A percentile compares a stretch with the other conserved stretches of the same genome.
phyloP scores from a whole-genome alignment of 2,888 invertebrate genomes.

The Rhingia rostrata region DNA sequence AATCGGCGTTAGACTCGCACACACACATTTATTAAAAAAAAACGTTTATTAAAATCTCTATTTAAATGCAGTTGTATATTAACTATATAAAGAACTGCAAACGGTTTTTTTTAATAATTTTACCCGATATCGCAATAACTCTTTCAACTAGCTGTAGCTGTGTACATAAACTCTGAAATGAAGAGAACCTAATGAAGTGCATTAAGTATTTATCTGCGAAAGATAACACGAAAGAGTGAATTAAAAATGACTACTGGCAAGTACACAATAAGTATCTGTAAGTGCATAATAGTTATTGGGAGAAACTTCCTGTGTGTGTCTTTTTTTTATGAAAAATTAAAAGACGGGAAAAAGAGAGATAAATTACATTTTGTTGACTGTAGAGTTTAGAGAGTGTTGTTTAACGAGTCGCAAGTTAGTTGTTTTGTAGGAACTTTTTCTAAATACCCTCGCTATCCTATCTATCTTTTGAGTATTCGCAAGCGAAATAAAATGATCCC shows the following conservation, averaged over 20 bases:
- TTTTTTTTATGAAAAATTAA: conserved; percentile 15
- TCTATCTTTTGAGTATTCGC: neutral
- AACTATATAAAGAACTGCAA: too few relatives aligned
- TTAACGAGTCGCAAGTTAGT: conserved; percentile 46
- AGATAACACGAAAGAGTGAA: conserved; percentile 39
- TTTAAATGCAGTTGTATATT: too few relatives aligned
- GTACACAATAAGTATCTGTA: conserved; percentile 4
- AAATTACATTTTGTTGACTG: conserved; percentile 47
- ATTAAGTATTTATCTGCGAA: conserved; percentile 20
- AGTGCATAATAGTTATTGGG: conserved; percentile 1
- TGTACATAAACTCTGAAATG: neutral
- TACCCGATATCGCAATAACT: too few relatives aligned
- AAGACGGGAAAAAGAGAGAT: conserved; percentile 19
- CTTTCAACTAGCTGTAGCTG: too few relatives aligned
- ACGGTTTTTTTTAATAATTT: too few relatives aligned
- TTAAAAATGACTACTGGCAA: conserved; percentile 46
- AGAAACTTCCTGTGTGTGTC: conserved; percentile 8
- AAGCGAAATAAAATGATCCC: neutral
- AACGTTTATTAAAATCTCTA: too few relatives aligned
- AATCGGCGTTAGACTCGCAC: too few relatives aligned
- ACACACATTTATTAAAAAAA: too few relatives aligned
- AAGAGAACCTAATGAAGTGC: conserved; percentile 24
- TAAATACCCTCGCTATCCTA: neutral
- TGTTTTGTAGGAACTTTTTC: conserved; percentile 7
- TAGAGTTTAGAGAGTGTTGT: conserved; percentile 20